Base-by-base conservation (phyloP, 2,888 invertebrate genomes). In the Agelastica alni region DNA sequence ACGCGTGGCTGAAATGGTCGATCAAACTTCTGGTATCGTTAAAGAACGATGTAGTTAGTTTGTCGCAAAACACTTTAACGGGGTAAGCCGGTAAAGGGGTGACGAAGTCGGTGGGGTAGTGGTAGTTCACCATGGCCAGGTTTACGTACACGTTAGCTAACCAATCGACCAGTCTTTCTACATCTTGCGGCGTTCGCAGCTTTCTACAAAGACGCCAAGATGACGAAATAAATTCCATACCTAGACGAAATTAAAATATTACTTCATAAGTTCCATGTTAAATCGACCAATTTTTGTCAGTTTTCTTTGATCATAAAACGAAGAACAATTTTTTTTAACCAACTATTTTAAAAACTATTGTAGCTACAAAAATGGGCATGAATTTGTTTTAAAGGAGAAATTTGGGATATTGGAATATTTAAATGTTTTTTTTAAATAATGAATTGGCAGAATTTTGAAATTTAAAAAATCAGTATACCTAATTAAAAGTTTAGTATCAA, bases 51-150 rank as follows among this genome's bases (percentile, higher is more conserved):
- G 63, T 60, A n/a, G 37, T 56, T 2, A 67, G 51, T 61, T 81
- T 81, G 56, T 80, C 80, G 68, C 87, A 88, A 56, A 84, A 81
- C 10, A 79, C 78, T 41, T 82, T 78, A 20, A 97, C 88, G 0
- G 97, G 97, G 76, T 91, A 83, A 0, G 86, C 92, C 0, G 97
- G 96, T 17, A 98, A 72, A 0, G 88, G 85, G 39, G 85, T 82
- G 37, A 98, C 77, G 75, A 98, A 99, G 65, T 85, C 83, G 0
- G 90, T 85, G 0, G 88, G 79, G 74, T 96, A 98, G 0, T 97
- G 97, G 75, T 98, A 99, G 78, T 98, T 91, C 9, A 89, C 87
- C 96, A 97, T 97, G 0, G 95, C 96, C 60, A 96, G 75, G 66
- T 89, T 88, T 6, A 83, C 83, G 74, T 90, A 93, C 60, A 90